Percentiles rank a stretch among this genome's conserved stretches.
Conservation (phyloP, 1,140 invertebrate genomes). For the Cylas formicarius region DNA sequence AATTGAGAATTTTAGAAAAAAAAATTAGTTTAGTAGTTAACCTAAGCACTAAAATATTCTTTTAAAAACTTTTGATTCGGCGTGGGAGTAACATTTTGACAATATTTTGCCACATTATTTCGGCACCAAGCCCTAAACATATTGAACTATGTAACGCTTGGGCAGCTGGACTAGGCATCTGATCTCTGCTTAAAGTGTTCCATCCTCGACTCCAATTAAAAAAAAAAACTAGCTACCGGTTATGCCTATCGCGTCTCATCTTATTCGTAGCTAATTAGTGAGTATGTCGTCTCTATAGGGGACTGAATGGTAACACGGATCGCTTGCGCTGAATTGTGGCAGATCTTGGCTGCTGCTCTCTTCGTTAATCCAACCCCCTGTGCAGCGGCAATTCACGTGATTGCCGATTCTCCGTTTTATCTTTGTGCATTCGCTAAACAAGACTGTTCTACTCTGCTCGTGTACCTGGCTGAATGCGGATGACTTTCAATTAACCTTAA, state of each 20-base stretch:
- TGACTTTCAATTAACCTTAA: conserved; percentile 38
- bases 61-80: too few species aligned
- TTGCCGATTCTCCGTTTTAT: conserved; percentile 39
- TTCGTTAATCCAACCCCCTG: conserved; percentile 36
- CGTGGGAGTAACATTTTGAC: too few species aligned
- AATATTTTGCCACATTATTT: too few species aligned
- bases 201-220: too few species aligned
- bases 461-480: conserved; percentile 25
- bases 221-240: too few species aligned
- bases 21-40: too few species aligned
- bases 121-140: too few species aligned
- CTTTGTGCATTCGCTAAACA: conserved; percentile 37
- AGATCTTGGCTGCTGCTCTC: conserved; percentile 34
- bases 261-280: conserved; percentile 31
- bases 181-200: too few species aligned
- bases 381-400: conserved; percentile 38
- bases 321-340: conserved; percentile 30
- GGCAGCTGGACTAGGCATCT: too few species aligned
- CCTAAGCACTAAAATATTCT: too few species aligned
- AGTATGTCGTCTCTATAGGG: conserved; percentile 18
- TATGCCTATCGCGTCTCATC: background rate
- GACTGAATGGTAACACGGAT: conserved; percentile 28
- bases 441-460: conserved; percentile 33
- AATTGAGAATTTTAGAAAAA: too few species aligned
- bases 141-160: too few species aligned